Conservation (phyloP, 2,113 vertebrate genomes). For the Clarias batrachus region DNA sequence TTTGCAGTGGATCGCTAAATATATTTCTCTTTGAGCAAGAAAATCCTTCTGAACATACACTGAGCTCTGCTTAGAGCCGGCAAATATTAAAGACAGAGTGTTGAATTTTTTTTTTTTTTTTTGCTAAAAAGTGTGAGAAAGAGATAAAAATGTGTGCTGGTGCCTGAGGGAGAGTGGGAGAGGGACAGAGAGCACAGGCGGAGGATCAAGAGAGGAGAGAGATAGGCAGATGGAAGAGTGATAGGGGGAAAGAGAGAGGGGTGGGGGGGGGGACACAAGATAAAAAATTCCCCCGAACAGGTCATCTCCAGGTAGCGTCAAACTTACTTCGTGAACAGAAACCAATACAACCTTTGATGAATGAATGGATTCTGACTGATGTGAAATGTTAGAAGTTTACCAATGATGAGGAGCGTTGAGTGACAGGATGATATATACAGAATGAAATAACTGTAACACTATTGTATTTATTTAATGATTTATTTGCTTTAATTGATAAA, state of each 20-base stretch:
- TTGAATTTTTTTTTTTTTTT: background rate
- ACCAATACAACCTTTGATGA: background rate
- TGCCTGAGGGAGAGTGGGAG: background rate
- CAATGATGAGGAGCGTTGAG: background rate
- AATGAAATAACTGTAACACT: background rate
- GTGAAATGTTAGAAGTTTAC: too few species aligned
- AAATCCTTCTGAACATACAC: background rate
- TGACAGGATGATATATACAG: background rate
- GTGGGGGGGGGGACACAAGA: background rate
- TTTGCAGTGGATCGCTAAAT: background rate
- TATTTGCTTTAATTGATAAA: background rate
- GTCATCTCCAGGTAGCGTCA: background rate
- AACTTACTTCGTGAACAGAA: background rate
- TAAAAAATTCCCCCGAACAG: background rate
- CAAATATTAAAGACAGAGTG: background rate
- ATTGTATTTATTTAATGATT: background rate
- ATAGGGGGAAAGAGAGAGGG: background rate
- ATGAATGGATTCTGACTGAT: too few species aligned
- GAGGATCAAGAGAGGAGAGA: background rate
- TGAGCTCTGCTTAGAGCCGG: background rate
- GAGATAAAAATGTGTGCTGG: background rate
- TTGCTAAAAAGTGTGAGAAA: background rate
- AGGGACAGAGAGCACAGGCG: background rate
- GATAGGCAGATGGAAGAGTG: conserved; percentile 1
- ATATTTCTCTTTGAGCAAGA: conserved; percentile 1